Percentiles rank a stretch among this genome's conserved stretches.
These are phyloP conservation scores for Yponomeuta plumbellus DNA, from an alignment of 2,888 invertebrate genomes.

Conservation along the genomic window DNA sequence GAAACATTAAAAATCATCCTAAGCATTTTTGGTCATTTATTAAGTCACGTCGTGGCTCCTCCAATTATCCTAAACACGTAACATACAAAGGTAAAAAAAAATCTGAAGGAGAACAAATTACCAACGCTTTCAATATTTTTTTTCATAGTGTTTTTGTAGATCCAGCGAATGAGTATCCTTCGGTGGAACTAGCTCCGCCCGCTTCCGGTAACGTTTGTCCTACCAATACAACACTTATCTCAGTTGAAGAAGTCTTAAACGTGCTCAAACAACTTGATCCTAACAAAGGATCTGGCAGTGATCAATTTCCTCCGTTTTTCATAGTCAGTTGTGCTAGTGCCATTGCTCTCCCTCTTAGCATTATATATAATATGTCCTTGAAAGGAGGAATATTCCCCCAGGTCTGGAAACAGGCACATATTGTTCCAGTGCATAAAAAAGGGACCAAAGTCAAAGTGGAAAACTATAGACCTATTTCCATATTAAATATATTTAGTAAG, in stretches of 20 bases:
- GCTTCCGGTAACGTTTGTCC: background rate
- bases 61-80: background rate
- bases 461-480: constrained; percentile 15
- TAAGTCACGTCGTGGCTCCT: background rate
- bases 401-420: constrained; percentile 14
- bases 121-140: background rate
- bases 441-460: background rate
- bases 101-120: background rate
- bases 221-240: background rate
- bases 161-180: background rate
- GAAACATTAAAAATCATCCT: too few species aligned
- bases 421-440: constrained; percentile 14
- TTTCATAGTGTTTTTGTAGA: background rate
- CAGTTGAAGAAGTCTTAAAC: background rate
- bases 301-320: constrained; percentile 6
- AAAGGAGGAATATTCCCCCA: constrained; percentile 7
- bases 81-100: background rate
- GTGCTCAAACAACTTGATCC: too few species aligned
- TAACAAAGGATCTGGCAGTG: constrained; percentile 17
- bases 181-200: background rate
- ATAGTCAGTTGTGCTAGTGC: background rate
- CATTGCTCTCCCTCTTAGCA: background rate
- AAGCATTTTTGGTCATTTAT: constrained; percentile 5
- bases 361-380: constrained; percentile 11
- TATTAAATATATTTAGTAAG: constrained; percentile 5